Evolutionary conservation across 2,113 vertebrate species (phyloP).

Genomic region (Erpornis zantholeuca): DNA sequence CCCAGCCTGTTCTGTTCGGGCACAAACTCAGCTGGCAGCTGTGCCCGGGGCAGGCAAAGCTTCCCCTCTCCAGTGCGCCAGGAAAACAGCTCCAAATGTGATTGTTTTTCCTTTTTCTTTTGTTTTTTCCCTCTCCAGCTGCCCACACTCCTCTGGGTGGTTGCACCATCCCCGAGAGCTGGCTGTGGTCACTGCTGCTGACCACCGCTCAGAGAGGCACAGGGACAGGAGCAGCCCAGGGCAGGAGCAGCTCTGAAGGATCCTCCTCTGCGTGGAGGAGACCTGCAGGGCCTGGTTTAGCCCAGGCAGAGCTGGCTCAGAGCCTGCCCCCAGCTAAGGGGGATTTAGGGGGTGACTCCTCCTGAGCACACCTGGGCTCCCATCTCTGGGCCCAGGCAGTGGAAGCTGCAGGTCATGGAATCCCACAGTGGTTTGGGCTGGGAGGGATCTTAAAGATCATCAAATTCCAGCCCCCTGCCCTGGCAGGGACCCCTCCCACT

Average conservation of each 20-base stretch:
- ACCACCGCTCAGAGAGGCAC: not conserved
- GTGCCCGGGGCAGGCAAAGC: not conserved
- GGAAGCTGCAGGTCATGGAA: not conserved
- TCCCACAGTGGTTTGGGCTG: not conserved
- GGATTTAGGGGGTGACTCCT: no score
- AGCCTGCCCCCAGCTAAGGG: not conserved
- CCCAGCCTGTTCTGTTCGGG: not conserved
- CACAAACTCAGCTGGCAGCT: not conserved
- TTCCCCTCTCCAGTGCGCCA: not conserved
- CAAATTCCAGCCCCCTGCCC: not conserved
- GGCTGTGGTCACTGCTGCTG: fast-evolving
- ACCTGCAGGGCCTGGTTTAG: not conserved
- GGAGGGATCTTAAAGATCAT: not conserved
- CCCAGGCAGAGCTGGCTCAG: not conserved
- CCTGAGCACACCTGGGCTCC: not conserved
- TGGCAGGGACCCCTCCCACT: not conserved
- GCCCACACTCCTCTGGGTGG: not conserved
- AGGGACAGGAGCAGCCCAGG: not conserved
- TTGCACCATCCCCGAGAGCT: not conserved
- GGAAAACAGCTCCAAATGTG: not conserved
- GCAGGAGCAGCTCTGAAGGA: not conserved
- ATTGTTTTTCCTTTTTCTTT: not conserved
- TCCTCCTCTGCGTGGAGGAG: not conserved
- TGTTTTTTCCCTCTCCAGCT: no score
- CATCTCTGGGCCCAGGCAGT: not conserved